A percentile compares a stretch with the other conserved stretches of the same genome.
Evolutionary conservation across 2,797 vertebrate species (phyloP).

Genomic region (Sebastes nivosus): DNA sequence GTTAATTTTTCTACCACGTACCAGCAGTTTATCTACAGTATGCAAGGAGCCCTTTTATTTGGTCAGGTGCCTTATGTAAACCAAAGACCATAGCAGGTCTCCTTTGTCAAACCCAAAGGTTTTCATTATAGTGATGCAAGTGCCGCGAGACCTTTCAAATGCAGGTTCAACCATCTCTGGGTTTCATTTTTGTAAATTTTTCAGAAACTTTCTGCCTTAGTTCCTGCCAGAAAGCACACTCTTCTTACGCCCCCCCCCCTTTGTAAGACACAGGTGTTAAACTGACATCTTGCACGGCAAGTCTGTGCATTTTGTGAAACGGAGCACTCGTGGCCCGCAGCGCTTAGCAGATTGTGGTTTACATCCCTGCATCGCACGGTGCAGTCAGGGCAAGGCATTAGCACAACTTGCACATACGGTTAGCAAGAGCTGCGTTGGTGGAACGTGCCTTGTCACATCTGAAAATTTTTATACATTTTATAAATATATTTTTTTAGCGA

Average conservation of each 20-base stretch:
- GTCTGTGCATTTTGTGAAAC: slow-evolving; percentile 55
- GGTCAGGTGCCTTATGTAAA: slow-evolving; percentile 74
- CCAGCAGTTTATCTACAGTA: slow-evolving; percentile 29
- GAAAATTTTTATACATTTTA: slow-evolving; percentile 59
- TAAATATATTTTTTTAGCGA: slow-evolving; percentile 33
- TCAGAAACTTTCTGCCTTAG: slow-evolving; percentile 23
- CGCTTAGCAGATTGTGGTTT: slow-evolving; percentile 69
- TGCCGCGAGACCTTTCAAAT: slow-evolving; percentile 28
- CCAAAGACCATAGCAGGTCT: slow-evolving; percentile 68
- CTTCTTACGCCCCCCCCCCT: slow-evolving; percentile 2
- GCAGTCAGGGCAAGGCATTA: slow-evolving; percentile 53
- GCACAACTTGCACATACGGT: slow-evolving; percentile 40
- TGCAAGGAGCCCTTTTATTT: slow-evolving; percentile 47
- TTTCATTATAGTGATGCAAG: slow-evolving; percentile 30
- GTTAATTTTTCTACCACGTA: slow-evolving; percentile 20
- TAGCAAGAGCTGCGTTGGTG: slow-evolving; percentile 39
- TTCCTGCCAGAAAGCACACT: slow-evolving; percentile 57
- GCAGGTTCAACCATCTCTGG: slow-evolving; percentile 31
- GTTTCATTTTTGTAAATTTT: slow-evolving; percentile 46
- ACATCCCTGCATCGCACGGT: slow-evolving; percentile 54
- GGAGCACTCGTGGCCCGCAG: slow-evolving; percentile 32
- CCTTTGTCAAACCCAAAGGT: slow-evolving; percentile 46
- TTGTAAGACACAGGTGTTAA: slow-evolving; percentile 61
- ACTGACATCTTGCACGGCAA: slow-evolving; percentile 53
- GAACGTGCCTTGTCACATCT: slow-evolving; percentile 46